Base-by-base conservation (phyloP, 2,888 invertebrate genomes). In the Kryphioiulus occultus region DNA sequence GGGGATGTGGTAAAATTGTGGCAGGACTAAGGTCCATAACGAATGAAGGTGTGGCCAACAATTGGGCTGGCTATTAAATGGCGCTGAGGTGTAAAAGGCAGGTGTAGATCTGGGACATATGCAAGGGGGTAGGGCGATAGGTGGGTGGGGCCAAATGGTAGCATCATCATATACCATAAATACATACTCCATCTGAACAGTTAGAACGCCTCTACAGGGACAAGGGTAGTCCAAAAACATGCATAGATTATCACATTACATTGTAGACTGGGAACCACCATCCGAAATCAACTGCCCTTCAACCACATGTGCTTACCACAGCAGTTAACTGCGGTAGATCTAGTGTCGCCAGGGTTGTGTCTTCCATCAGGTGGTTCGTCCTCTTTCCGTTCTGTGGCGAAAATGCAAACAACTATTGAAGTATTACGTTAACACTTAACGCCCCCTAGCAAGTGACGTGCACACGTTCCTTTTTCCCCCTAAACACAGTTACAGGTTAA, bases 241-340 rank as follows among this genome's bases (percentile, higher is more conserved):
- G 68, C 68, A 68, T 68, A 68, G 68, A 68, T 68, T 68, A 68
- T 68, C 68, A 68, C 26, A 22, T 68, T 26, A 68, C 68, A 68
- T 68, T 68, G 22, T 22, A 68, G 68, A 68, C 53, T 1, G 68
- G 68, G 22, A 22, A 26, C 22, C 68, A 68, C 68, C 68, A 68
- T 68, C 22, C 68, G 68, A 22, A 68, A 68, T 26, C 22, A 68
- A 68, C 9, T 26, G 68, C 68, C 68, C 68, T 68, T 26, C 10
- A 26, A 53, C 19, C 1, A 10, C 68, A 68, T 1, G 7, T 9
- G 22, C 22, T 68, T 47, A 12, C 47, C 47, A 47, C 3, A 35
- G 35, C 7, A 4, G 35, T 35, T 2, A 35, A 35, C 35, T 35
- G n/a, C n/a, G n/a, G n/a, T 35, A 7, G 3, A 35, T 7, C 7